Conservation (phyloP, 2,113 vertebrate genomes). For the Gracilinanus agilis region DNA sequence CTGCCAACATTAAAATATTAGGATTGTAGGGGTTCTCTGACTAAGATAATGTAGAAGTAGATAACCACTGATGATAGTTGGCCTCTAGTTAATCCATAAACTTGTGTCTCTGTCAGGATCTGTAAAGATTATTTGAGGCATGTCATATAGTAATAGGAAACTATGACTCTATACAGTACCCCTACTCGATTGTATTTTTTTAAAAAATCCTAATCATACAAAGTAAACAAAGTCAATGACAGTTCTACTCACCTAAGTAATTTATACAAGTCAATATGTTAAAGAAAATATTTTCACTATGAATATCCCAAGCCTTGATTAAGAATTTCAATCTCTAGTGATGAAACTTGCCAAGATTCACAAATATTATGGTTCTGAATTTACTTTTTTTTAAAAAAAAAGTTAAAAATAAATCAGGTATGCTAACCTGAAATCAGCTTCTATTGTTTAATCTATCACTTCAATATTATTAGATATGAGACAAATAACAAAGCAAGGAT, state of each 20-base stretch:
- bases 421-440: background rate
- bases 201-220: constrained; percentile 22
- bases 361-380: constrained; percentile 41
- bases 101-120: background rate
- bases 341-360: constrained; percentile 55
- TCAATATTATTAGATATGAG: background rate
- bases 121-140: background rate
- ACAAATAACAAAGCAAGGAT: background rate
- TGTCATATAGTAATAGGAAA: background rate
- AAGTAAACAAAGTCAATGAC: constrained; percentile 58
- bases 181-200: background rate
- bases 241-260: constrained; percentile 72
- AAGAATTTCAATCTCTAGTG: constrained; percentile 68
- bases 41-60: background rate
- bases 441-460: background rate
- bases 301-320: constrained; percentile 70
- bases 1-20: background rate
- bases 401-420: too few species aligned
- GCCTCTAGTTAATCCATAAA: background rate
- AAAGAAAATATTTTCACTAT: constrained; percentile 53
- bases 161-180: background rate
- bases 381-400: constrained; percentile 36
- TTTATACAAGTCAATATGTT: constrained; percentile 77
- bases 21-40: background rate
- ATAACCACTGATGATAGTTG: background rate